Percentiles rank a stretch among this genome's conserved stretches.
Evolutionary conservation across 2,797 vertebrate genomes (phyloP).

Genomic region (Enteromius thamalakanensis): DNA sequence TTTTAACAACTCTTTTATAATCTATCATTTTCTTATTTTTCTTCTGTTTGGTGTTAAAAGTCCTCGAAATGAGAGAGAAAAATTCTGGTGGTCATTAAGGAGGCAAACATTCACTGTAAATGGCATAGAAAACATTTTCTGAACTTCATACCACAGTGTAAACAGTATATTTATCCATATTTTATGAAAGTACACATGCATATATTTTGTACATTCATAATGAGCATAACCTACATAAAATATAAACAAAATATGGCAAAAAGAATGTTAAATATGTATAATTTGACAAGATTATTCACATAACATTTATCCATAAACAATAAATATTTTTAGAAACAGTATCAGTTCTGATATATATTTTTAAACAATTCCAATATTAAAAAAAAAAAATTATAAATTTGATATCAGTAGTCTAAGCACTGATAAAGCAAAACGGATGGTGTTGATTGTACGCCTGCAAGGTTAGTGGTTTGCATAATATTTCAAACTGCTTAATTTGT

Average conservation of each 20-base stretch:
- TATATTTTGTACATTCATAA: slow-evolving; percentile 58
- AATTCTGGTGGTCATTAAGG: slow-evolving; percentile 19
- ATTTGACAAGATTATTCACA: slow-evolving; percentile 50
- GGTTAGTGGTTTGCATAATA: slow-evolving; percentile 23
- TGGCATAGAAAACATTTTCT: slow-evolving; percentile 50
- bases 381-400: slow-evolving; percentile 31
- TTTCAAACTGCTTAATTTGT: slow-evolving; percentile 8
- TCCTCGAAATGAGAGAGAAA: neutral
- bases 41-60: slow-evolving; percentile 27
- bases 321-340: slow-evolving; percentile 59
- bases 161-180: slow-evolving; percentile 56
- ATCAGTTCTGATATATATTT: slow-evolving; percentile 36
- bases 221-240: slow-evolving; percentile 51
- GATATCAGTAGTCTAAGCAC: slow-evolving; percentile 54
- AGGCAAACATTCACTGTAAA: slow-evolving; percentile 54
- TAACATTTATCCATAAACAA: slow-evolving; percentile 58
- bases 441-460: slow-evolving; percentile 41
- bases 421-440: slow-evolving; percentile 29
- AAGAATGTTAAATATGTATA: slow-evolving; percentile 48
- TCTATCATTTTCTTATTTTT: neutral
- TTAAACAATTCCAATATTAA: slow-evolving; percentile 24
- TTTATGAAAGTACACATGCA: slow-evolving; percentile 58
- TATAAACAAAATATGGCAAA: slow-evolving; percentile 38
- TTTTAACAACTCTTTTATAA: slow-evolving; percentile 28
- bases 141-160: slow-evolving; percentile 54